These are phyloP conservation scores for Masnerella sp. DNA, from an alignment of 2,888 invertebrate species.

Conservation along the genomic window DNA sequence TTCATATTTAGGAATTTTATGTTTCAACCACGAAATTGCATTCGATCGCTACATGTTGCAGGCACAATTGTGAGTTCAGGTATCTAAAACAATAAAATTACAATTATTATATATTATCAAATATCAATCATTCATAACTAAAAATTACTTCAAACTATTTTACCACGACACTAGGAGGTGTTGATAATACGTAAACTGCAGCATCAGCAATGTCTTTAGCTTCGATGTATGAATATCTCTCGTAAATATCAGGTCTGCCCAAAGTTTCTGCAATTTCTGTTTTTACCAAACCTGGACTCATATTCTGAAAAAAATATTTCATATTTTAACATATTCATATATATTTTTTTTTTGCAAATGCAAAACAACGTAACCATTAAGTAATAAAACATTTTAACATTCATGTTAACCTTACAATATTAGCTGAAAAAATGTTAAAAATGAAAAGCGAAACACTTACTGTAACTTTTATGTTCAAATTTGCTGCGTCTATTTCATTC, in stretches of 20 bases:
- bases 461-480: constrained; percentile 48
- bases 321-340: no score
- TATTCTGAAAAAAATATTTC: constrained; percentile 64
- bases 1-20: no score
- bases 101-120: no score
- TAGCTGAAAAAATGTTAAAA: neutral
- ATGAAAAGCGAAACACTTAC: constrained; percentile 14
- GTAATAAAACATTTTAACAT: neutral
- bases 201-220: constrained; percentile 63
- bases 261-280: constrained; percentile 67
- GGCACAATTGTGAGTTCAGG: no score
- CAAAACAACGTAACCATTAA: neutral
- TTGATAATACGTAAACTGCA: constrained; percentile 64
- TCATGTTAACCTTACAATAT: neutral
- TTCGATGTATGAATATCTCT: constrained; percentile 49
- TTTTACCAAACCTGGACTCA: constrained; percentile 72
- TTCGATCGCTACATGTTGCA: no score
- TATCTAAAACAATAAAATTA: no score
- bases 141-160: no score
- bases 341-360: no score
- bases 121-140: no score
- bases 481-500: constrained; percentile 60
- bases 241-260: constrained; percentile 12
- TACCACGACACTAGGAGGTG: constrained; percentile 68
- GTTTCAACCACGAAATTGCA: no score